Conservation (phyloP, 2,888 invertebrate genomes). For the Lepidonotus clava region DNA sequence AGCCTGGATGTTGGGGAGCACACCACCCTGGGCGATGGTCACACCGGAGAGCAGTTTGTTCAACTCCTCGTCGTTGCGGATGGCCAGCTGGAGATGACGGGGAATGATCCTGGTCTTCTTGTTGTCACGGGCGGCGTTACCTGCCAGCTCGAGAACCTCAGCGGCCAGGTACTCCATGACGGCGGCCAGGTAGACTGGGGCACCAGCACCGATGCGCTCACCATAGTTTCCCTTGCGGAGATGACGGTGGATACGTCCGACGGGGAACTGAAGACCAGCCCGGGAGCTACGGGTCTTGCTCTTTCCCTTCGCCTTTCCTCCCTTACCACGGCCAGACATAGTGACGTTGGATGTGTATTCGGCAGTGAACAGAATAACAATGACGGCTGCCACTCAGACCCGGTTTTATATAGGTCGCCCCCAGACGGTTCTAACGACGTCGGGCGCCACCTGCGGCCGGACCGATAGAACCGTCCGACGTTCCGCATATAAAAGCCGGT, state of each 20-base stretch:
- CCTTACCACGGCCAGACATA: conserved; percentile 81
- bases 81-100: conserved; percentile 88
- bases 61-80: conserved; percentile 90
- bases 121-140: conserved; percentile 82
- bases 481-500: too few species aligned
- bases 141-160: conserved; percentile 51
- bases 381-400: too few species aligned
- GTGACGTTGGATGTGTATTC: background rate
- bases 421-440: too few species aligned
- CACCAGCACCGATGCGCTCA: conserved; percentile 79
- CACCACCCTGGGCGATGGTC: conserved; percentile 79
- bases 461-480: too few species aligned
- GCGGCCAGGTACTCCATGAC: conserved; percentile 51
- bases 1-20: conserved; percentile 88
- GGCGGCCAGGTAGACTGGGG: conserved; percentile 81
- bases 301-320: conserved; percentile 79
- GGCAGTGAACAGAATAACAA: background rate
- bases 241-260: conserved; percentile 70
- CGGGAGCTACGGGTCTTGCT: conserved; percentile 77
- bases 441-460: too few species aligned
- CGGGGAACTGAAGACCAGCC: conserved; percentile 79
- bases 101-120: conserved; percentile 87
- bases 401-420: too few species aligned
- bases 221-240: conserved; percentile 80
- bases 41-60: conserved; percentile 80